These are phyloP conservation scores for Euglossa dilemma DNA, from an alignment of 1,140 invertebrate genomes.

Conservation along the genomic window DNA sequence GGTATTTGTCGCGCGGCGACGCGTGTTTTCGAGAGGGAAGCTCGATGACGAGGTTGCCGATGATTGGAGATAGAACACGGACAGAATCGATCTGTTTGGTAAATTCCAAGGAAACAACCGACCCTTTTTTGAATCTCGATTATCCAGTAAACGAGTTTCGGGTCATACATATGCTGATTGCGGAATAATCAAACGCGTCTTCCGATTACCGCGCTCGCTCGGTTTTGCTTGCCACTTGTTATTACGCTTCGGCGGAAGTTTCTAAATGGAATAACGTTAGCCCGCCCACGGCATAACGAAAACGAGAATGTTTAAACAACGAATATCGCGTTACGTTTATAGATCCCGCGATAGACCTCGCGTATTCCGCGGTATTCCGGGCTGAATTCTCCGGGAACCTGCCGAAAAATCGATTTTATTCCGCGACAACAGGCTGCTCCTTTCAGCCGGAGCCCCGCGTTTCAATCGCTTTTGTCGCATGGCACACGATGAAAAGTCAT, in stretches of 20 bases:
- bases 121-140: background rate
- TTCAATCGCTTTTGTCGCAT: too few species aligned
- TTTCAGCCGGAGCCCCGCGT: too few species aligned
- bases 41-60: too few species aligned
- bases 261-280: background rate
- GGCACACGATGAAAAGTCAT: too few species aligned
- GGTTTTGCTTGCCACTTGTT: background rate
- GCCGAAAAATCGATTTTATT: background rate
- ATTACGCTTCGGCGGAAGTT: background rate
- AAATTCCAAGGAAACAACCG: background rate
- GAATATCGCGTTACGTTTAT: background rate
- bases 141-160: slow-evolving; percentile 17
- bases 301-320: background rate
- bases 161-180: slow-evolving; percentile 26
- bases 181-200: slow-evolving; percentile 7
- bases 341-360: background rate
- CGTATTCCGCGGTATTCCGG: too few species aligned
- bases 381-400: background rate
- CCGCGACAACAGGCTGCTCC: too few species aligned
- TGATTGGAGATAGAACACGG: too few species aligned
- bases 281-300: background rate
- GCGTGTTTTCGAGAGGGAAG: too few species aligned
- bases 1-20: too few species aligned
- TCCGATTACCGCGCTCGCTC: background rate
- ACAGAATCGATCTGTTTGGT: background rate